phyloP scores from a whole-genome alignment of 2,113 vertebrate genomes.

The Muntiacus muntjak region DNA sequence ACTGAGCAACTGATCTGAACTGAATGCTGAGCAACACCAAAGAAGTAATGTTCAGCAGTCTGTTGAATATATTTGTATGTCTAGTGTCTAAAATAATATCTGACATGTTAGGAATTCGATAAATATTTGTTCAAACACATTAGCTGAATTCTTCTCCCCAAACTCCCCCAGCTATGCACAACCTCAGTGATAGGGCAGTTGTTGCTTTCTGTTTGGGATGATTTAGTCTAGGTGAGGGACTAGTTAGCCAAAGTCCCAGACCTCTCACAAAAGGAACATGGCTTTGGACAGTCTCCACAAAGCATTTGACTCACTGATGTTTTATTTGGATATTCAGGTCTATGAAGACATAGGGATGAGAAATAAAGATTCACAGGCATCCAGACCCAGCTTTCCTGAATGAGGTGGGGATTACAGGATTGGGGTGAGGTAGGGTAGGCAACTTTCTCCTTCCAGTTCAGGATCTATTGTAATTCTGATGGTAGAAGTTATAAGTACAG shows the following conservation, averaged over 20 bases:
- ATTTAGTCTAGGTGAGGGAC: not conserved
- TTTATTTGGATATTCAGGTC: not conserved
- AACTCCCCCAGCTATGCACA: not conserved
- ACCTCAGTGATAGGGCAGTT: not conserved
- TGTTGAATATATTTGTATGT: slow-evolving; percentile 7
- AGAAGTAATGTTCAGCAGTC: not conserved
- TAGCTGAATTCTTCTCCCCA: not conserved
- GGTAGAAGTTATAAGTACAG: not conserved
- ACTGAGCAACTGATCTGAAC: no score
- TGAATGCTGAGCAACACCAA: not conserved
- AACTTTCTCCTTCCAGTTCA: not conserved
- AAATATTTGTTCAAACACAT: not conserved
- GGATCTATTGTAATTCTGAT: not conserved
- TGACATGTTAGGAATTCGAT: not conserved
- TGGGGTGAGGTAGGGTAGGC: not conserved
- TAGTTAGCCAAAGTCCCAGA: not conserved
- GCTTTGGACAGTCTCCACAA: not conserved
- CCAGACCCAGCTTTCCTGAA: not conserved
- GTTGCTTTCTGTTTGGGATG: not conserved
- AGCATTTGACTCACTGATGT: not conserved
- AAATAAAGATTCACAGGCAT: not conserved
- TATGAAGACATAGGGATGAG: not conserved
- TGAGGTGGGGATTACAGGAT: not conserved
- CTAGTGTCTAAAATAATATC: not conserved
- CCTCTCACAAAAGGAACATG: not conserved